Percentiles rank a stretch among this genome's conserved stretches.
These are phyloP conservation scores for Beroe ovata DNA, from an alignment of 37 sponge, comb jelly and placozoan species.

Conservation along the genomic window DNA sequence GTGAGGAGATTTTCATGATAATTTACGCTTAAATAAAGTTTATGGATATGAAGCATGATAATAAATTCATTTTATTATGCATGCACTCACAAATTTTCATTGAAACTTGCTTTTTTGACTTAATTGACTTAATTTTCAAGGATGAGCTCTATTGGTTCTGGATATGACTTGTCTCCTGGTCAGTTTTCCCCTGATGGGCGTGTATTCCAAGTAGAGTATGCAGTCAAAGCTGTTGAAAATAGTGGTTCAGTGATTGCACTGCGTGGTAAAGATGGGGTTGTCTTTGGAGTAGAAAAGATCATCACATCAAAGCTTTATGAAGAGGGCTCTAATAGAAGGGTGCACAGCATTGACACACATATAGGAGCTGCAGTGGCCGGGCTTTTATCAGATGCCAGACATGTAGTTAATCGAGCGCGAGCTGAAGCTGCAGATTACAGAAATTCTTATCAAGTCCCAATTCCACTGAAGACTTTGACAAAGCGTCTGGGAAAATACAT, in stretches of 20 bases:
- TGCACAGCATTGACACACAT: slow-evolving; percentile 87
- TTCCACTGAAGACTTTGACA: slow-evolving; percentile 83
- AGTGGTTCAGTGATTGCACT: slow-evolving; percentile 89
- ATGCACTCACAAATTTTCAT: no score
- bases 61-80: no score
- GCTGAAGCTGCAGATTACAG: slow-evolving; percentile 84
- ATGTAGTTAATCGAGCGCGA: slow-evolving; percentile 75
- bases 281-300: slow-evolving; percentile 97
- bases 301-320: slow-evolving; percentile 92
- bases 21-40: no score
- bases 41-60: no score
- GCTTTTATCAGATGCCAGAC: slow-evolving; percentile 87
- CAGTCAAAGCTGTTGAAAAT: slow-evolving; percentile 90
- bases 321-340: slow-evolving; percentile 74
- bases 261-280: slow-evolving; percentile 91
- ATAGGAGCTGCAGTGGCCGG: slow-evolving; percentile 89
- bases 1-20: no score
- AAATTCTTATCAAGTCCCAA: slow-evolving; percentile 72
- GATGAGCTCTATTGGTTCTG: slow-evolving; percentile 66
- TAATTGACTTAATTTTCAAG: no score
- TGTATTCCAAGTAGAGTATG: slow-evolving; percentile 96
- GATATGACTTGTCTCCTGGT: slow-evolving; percentile 89
- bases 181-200: slow-evolving; percentile 96
- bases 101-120: no score
- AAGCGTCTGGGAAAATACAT: slow-evolving; percentile 83